Evolutionary conservation across 2,888 invertebrate genomes (phyloP), one percentile per base, ranked within the genome.

Genomic region (Athalia circularis): DNA sequence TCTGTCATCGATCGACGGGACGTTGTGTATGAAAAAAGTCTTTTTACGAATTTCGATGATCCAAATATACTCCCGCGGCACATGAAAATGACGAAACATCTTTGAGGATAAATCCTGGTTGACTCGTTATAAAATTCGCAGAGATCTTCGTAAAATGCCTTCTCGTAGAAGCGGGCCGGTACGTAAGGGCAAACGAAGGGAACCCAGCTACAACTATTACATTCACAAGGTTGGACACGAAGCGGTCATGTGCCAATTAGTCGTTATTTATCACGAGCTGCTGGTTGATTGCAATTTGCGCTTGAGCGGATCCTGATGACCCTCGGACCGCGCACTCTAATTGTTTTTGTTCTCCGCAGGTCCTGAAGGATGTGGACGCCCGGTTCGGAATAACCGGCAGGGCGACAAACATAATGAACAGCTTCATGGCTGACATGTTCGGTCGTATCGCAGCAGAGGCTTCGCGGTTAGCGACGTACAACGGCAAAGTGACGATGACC

Each of bases 341-440:
- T 59, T n/a, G 13, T 59, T 13, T 7, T 29, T 11, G 29, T 29
- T 54, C 54, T 1, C 11, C 9, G 6, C 64, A 75, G 75, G 75
- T 75, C 6, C 52, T 75, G 0, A 75, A 7, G 43, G 75, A 75
- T 47, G 50, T 75, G 11, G 29, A 75, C 50, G 1, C 9, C 11
- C 50, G 64, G 5, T 62, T 52, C 8, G 75, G 62, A 0, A 75
- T 75, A 3, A 50, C 48, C 3, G 29, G 29, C 4, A 61, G 48
- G 47, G 75, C 75, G 5, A 50, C 62, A 50, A 4, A 48, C 11
- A 75, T 75, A n/a, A 75, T 75, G 75, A 75, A 75, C 75, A 75
- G 64, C 43, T 75, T 75, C 43, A 52, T 75, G 75, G 50, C 61
- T 6, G 75, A 75, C 52, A 75, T 75, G 75, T 75, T 75, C 50